Evolutionary conservation across 30 jellyfish, hydroid and myxozoan genomes (phyloP), one percentile per base, ranked within the genome.

Genomic region (Clytia hemisphaerica): DNA sequence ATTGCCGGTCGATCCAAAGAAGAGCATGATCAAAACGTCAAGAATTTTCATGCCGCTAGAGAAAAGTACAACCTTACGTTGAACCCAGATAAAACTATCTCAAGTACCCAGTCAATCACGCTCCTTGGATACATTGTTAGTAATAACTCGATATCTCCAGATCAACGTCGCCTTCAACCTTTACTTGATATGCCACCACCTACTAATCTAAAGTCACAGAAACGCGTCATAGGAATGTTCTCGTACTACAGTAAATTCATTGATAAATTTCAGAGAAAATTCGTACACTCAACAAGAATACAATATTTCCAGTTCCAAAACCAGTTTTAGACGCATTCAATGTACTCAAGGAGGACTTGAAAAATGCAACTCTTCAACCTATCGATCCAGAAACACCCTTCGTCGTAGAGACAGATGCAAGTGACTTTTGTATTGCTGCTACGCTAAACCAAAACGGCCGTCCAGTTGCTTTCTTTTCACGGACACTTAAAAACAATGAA

Each of bases 371-470:
- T n/a, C n/a, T n/a, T 9, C 21, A 31, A 35, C 50, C 57, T 15
- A 72, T 72, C 33, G 61, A 78, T 32, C 92, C 71, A 34, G 71
- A 49, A 21, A 30, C 36, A 25, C 92, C 81, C 16, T 77, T 75
- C 61, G 49, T 46, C 27, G 61, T 62, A 16, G 85, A 73, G 61
- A 29, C 76, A 19, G 84, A 73, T 68, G 89, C 88, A 65, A 67
- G 91, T n/a, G 89, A 75, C 21, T 26, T 22, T 19, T 79, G 91
- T 14, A 40, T 69, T 32, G 67, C 89, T 6, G 89, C 89, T 48
- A 31, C 87, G 7, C 33, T 66, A 49, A 75, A 66, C 35, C 85
- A 75, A 38, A 67, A 36, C 16, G 85, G 75, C 15, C 60, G 85
- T 59, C 82, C 72, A 24, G 85, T 73, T 12, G 83, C 85, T 22